Evolutionary conservation across 2,797 vertebrate species (phyloP).

Genomic region (Notoglanidium macrostoma): DNA sequence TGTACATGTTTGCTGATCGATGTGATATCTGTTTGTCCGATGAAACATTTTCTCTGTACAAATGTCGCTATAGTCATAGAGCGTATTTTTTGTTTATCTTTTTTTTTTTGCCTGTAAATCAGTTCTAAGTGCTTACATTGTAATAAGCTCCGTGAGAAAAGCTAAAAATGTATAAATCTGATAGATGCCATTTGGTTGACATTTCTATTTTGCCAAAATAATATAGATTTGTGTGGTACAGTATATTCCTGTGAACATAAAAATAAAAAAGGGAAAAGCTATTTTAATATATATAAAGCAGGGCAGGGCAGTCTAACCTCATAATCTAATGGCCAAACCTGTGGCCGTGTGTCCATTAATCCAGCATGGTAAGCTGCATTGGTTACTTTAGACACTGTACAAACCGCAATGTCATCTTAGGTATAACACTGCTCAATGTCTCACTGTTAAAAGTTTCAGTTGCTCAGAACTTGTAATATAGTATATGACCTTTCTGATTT

Average conservation of each 20-base stretch:
- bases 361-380: neutral
- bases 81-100: neutral
- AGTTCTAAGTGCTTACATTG: constrained; percentile 16
- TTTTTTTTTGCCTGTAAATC: neutral
- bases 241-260: constrained; percentile 23
- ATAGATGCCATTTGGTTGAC: neutral
- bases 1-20: constrained; percentile 16
- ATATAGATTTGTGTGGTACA: neutral
- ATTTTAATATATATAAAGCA: constrained; percentile 11
- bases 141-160: constrained; percentile 6
- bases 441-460: neutral
- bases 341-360: constrained; percentile 16
- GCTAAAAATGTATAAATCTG: neutral
- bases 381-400: neutral
- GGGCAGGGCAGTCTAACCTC: constrained; percentile 19
- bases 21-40: neutral
- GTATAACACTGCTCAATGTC: neutral
- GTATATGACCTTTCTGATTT: constrained; percentile 37
- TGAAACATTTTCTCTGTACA: neutral
- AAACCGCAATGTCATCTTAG: constrained; percentile 15
- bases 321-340: constrained; percentile 16
- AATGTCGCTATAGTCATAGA: neutral
- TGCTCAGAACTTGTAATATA: constrained; percentile 29
- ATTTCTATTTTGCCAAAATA: constrained; percentile 41
- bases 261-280: neutral